Evolutionary conservation across 1,140 invertebrate species (phyloP), one percentile per base, ranked within the genome.

Genomic region (Zaprionus nigranus): DNA sequence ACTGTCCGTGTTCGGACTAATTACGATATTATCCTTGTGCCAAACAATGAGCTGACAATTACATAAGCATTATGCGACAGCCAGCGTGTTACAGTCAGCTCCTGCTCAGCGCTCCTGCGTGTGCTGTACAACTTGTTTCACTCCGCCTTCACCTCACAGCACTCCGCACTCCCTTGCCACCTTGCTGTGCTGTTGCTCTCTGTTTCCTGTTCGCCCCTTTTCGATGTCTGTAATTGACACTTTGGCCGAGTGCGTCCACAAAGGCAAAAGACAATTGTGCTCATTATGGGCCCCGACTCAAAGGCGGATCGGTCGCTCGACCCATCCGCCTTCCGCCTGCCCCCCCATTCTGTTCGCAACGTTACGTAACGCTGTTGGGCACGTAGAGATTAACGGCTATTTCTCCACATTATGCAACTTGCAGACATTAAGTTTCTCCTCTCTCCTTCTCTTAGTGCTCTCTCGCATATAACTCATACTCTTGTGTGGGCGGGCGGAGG

Each of bases 211-310:
- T 73, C 20, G 24, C 59, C 53, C 49, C 54, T 63, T 53, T 72
- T 82, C 77, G 53, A 61, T 72, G 65, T 24, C 78, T 88, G 84
- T 83, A 87, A 88, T 88, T 88, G 84, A 87, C 84, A 88, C 80
- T 81, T 81, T 75, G 65, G 46, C 46, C 74, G 20, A 64, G 53
- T 51, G 28, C 51, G n/a, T 46, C 34, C 38, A 60, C 76, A 79
- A 81, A 83, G 68, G 22, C 69, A 53, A 75, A 87, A 87, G 67
- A 88, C 81, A 88, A 81, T 84, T 84, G 81, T 78, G 49, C 84
- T 88, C 64, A 81, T 88, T 78, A 34, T 38, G 63, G 56, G 17
- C 56, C 28, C 59, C 46, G 20, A 26, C 61, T 43, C 78, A 81
- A 72, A 70, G 58, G 51, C 57, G 17, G 26, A 1, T 34, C 17